phyloP scores from a whole-genome alignment of 2,888 invertebrate species.

The Ophraella communa region DNA sequence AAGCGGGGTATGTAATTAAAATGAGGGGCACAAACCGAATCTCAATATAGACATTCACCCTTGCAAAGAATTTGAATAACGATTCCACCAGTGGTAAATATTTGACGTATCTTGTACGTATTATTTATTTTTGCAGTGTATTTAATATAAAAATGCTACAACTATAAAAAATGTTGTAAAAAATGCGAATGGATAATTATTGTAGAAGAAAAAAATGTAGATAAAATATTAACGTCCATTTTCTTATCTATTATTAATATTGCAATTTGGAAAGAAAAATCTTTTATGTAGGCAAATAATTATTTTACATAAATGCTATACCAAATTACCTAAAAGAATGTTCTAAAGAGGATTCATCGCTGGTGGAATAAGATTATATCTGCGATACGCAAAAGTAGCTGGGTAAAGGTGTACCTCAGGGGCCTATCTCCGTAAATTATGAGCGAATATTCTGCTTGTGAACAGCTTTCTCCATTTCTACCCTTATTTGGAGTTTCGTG shows the following conservation, averaged over 20 bases:
- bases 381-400: constrained; percentile 18
- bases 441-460: constrained; percentile 24
- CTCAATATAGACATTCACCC: constrained; percentile 19
- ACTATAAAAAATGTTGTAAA: not conserved
- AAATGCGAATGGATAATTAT: no score
- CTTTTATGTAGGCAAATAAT: no score
- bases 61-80: not conserved
- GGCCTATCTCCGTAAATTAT: constrained; percentile 44
- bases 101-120: no score
- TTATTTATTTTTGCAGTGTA: no score
- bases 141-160: no score
- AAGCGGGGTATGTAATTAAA: constrained; percentile 45
- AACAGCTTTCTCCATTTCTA: constrained; percentile 23
- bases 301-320: no score
- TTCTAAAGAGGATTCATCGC: constrained; percentile 4
- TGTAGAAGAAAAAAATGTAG: no score
- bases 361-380: constrained; percentile 14
- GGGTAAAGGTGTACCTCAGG: constrained; percentile 43
- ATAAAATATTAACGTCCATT: no score
- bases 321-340: no score
- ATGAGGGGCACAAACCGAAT: constrained; percentile 29
- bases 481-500: constrained; percentile 2
- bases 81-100: constrained; percentile 24
- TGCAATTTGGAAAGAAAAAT: no score
- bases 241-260: no score